These are phyloP conservation scores for Drosophila teissieri DNA, from an alignment of 1,140 invertebrate genomes.

Conservation along the genomic window DNA sequence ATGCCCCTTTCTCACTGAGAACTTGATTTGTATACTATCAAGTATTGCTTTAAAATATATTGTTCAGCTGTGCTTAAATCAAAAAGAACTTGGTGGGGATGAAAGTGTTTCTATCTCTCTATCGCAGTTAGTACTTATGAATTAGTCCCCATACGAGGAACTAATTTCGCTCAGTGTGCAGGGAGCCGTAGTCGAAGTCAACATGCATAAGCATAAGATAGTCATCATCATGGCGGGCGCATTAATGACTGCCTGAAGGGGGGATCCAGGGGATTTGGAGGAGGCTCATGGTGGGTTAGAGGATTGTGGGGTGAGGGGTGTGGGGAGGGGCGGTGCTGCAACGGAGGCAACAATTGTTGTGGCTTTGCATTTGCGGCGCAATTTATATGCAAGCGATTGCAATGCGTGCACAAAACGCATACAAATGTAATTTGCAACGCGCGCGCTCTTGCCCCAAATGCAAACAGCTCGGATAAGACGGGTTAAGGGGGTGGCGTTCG, in stretches of 20 bases:
- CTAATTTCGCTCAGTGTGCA: slow-evolving; percentile 6
- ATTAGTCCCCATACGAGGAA: neutral
- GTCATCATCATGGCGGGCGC: slow-evolving; percentile 74
- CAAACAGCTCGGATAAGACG: slow-evolving; percentile 46
- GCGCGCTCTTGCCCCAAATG: slow-evolving; percentile 66
- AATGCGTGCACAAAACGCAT: slow-evolving; percentile 80
- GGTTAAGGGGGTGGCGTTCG: slow-evolving; percentile 6
- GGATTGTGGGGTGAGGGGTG: neutral
- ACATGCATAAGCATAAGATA: slow-evolving; percentile 77
- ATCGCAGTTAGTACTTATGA: neutral
- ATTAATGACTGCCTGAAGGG: slow-evolving; percentile 69
- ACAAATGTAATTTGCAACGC: slow-evolving; percentile 78
- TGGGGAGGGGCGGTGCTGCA: neutral
- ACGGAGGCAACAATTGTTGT: slow-evolving; percentile 66
- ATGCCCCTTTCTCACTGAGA: slow-evolving; percentile 5
- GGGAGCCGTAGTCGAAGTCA: slow-evolving; percentile 41
- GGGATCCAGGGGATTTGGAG: neutral
- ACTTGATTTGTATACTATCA: neutral
- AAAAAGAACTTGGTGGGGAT: no score
- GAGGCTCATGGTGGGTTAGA: neutral
- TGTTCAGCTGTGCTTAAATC: no score
- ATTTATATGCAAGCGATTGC: slow-evolving; percentile 81
- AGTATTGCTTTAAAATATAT: no score
- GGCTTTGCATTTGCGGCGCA: slow-evolving; percentile 79
- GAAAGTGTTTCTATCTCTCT: no score